A percentile compares a stretch with the other conserved stretches of the same genome.
These are phyloP conservation scores for Sebastes schlegelii DNA, from an alignment of 2,113 vertebrate genomes.

Conservation along the genomic window DNA sequence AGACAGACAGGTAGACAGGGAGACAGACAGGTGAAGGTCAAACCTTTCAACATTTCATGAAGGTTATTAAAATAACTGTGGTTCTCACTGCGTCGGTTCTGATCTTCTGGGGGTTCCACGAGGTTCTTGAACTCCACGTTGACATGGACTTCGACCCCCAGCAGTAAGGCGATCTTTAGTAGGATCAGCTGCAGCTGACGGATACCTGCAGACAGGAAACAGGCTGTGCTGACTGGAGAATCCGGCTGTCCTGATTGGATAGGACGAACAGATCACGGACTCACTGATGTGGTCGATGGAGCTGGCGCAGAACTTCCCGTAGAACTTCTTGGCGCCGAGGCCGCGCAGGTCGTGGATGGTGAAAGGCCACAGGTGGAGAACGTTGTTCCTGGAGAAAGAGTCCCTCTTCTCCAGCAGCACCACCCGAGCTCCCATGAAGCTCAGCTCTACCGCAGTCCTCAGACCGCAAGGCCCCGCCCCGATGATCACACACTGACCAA, in stretches of 20 bases:
- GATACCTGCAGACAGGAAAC: constrained; percentile 86
- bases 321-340: constrained; percentile 96
- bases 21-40: background rate
- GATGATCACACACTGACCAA: constrained; percentile 93
- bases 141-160: constrained; percentile 95
- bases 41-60: no score
- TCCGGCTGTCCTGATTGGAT: background rate
- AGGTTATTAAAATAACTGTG: background rate
- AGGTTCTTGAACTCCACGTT: constrained; percentile 94
- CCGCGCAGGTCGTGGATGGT: constrained; percentile 95
- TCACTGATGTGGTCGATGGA: constrained; percentile 98
- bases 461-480: constrained; percentile 97
- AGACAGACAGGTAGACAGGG: rapidly evolving
- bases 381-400: constrained; percentile 95
- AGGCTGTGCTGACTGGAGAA: background rate
- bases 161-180: constrained; percentile 93
- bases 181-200: constrained; percentile 96
- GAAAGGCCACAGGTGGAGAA: constrained; percentile 97
- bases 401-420: constrained; percentile 96
- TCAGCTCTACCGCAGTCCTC: constrained; percentile 93
- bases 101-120: constrained; percentile 89
- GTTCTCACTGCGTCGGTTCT: constrained; percentile 87
- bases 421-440: constrained; percentile 93
- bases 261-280: background rate
- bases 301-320: constrained; percentile 95